These are phyloP conservation scores for Drosophila merina DNA, from an alignment of 2,888 invertebrate species.

Conservation along the genomic window DNA sequence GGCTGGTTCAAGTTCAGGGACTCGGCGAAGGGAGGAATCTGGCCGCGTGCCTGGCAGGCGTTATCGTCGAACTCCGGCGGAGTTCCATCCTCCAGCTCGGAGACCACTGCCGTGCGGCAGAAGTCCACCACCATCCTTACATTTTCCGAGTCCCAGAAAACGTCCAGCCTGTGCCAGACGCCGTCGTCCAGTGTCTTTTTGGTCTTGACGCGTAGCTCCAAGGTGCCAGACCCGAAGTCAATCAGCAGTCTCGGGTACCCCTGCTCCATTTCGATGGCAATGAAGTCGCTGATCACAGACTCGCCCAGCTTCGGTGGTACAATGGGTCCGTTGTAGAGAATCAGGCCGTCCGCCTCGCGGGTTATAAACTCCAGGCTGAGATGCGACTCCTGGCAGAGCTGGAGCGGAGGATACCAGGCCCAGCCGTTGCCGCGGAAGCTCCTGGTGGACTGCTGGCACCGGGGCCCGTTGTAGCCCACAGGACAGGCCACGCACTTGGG, in stretches of 20 bases:
- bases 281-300: slow-evolving; percentile 94
- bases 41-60: slow-evolving; percentile 94
- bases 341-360: slow-evolving; percentile 92
- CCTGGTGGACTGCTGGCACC: slow-evolving; percentile 97
- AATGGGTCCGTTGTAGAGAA: slow-evolving; percentile 98
- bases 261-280: slow-evolving; percentile 95
- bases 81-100: slow-evolving; percentile 94
- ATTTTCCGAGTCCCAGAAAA: slow-evolving; percentile 97
- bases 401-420: slow-evolving; percentile 98
- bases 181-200: slow-evolving; percentile 96
- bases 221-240: slow-evolving; percentile 97
- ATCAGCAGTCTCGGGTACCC: slow-evolving; percentile 95
- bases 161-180: slow-evolving; percentile 97
- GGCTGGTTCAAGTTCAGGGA: slow-evolving; percentile 97
- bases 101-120: slow-evolving; percentile 93
- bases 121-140: slow-evolving; percentile 96
- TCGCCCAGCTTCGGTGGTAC: slow-evolving; percentile 94
- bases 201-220: slow-evolving; percentile 92
- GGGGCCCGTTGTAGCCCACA: slow-evolving; percentile 95
- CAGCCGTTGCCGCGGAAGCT: slow-evolving; percentile 97
- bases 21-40: slow-evolving; percentile 97
- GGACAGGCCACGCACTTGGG: slow-evolving; percentile 93
- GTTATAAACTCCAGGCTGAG: slow-evolving; percentile 98
- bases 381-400: slow-evolving; percentile 97
- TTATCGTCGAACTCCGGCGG: slow-evolving; percentile 94